phyloP scores from a whole-genome alignment of 1,140 invertebrate genomes.

The Drosophila kurseongensis region DNA sequence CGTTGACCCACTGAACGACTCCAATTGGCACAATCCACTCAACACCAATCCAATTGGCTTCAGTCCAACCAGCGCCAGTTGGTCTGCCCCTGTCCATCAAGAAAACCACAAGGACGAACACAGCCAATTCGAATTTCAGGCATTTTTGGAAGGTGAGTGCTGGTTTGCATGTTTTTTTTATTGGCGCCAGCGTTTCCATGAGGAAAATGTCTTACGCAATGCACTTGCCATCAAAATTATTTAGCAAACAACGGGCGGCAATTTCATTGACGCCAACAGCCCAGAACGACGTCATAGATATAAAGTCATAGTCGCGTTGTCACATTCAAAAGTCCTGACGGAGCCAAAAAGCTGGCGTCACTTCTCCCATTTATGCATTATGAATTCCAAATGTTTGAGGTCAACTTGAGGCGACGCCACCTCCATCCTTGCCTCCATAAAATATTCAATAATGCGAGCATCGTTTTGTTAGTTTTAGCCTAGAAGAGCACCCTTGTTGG shows the following conservation, averaged over 20 bases:
- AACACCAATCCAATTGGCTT: constrained; percentile 18
- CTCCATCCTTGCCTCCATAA: constrained; percentile 30
- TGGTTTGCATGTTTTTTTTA: constrained; percentile 3
- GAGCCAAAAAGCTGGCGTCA: constrained; percentile 55
- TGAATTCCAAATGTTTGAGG: constrained; percentile 47
- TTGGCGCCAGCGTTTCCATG: constrained; percentile 48
- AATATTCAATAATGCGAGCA: constrained; percentile 49
- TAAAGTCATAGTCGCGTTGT: constrained; percentile 7
- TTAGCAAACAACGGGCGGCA: constrained; percentile 5
- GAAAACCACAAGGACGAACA: constrained; percentile 12
- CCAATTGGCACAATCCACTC: constrained; percentile 19
- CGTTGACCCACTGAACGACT: constrained; percentile 18
- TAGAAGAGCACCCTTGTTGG: constrained; percentile 8
- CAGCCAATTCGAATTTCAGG: not conserved
- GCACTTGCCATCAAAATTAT: constrained; percentile 20
- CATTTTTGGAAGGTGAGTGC: constrained; percentile 30
- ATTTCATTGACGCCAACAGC: constrained; percentile 45
- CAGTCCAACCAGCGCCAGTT: constrained; percentile 27
- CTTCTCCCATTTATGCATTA: constrained; percentile 43
- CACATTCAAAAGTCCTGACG: constrained; percentile 20
- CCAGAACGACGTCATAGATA: constrained; percentile 29
- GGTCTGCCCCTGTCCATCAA: constrained; percentile 26
- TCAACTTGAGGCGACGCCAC: constrained; percentile 47
- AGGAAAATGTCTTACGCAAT: constrained; percentile 45
- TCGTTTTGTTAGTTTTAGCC: constrained; percentile 49